Conservation (phyloP, 2,888 invertebrate genomes). For the Morpho achilles region DNA sequence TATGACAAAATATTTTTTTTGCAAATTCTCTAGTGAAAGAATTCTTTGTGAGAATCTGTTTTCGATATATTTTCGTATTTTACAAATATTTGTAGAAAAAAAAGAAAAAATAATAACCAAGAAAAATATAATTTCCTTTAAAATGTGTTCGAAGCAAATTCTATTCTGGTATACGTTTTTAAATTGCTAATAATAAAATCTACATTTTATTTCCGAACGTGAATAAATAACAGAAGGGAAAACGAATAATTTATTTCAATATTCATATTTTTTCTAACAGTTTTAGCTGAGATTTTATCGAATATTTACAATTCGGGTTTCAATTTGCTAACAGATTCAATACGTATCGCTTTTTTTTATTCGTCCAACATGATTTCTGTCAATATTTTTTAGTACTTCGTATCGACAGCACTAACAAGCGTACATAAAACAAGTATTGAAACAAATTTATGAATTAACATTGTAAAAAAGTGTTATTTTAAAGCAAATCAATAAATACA, state of each 20-base stretch:
- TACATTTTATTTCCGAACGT: conserved; percentile 26
- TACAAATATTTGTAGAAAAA: too few species aligned
- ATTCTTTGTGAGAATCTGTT: too few species aligned
- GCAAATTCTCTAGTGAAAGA: too few species aligned
- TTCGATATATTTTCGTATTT: too few species aligned
- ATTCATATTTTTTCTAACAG: conserved; percentile 1
- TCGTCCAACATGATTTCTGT: conserved; percentile 5
- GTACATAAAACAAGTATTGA: neutral
- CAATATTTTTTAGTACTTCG: neutral
- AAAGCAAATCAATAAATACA: too few species aligned
- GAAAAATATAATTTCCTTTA: too few species aligned
- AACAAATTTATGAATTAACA: neutral
- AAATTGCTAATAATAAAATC: conserved; percentile 33
- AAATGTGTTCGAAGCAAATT: too few species aligned
- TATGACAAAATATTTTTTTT: too few species aligned
- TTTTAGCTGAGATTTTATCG: conserved; percentile 1
- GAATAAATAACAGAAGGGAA: conserved; percentile 13
- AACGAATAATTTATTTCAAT: conserved; percentile 1
- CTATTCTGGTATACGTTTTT: conserved; percentile 25
- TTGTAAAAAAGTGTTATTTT: too few species aligned
- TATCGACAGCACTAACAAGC: too few species aligned
- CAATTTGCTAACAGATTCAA: conserved; percentile 4
- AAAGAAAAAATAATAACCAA: too few species aligned
- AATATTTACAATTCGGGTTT: conserved; percentile 5
- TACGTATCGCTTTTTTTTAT: neutral